Evolutionary conservation across 2,888 invertebrate species (phyloP).

Genomic region (Adineta ricciae): DNA sequence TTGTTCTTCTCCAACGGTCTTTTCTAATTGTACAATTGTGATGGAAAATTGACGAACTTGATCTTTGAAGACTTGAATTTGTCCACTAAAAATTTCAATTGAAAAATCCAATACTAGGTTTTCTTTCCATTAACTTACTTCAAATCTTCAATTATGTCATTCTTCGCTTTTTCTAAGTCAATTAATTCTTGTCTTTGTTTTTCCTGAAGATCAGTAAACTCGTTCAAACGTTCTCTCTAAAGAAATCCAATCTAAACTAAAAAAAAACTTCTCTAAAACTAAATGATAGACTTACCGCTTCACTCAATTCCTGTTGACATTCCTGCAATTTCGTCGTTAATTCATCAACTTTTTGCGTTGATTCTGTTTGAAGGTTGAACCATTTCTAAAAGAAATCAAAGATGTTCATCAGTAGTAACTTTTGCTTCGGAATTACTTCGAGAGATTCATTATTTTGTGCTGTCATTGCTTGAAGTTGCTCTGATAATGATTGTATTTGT

Average conservation of each 20-base stretch:
- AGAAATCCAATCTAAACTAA: no score
- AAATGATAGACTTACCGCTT: not conserved
- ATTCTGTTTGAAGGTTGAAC: not conserved
- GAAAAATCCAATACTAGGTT: not conserved
- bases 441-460: constrained; percentile 22
- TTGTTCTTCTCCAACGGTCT: constrained; percentile 13
- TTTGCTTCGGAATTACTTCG: constrained; percentile 19
- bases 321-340: constrained; percentile 39
- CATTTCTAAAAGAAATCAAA: not conserved
- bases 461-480: constrained; percentile 14
- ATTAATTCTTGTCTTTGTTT: not conserved
- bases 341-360: not conserved
- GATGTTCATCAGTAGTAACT: not conserved
- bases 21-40: constrained; percentile 48
- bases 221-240: not conserved
- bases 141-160: not conserved
- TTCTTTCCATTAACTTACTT: not conserved
- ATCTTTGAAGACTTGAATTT: constrained; percentile 43
- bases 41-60: constrained; percentile 48
- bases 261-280: no score
- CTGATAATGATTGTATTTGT: not conserved
- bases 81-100: constrained; percentile 37
- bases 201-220: not conserved
- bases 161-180: not conserved
- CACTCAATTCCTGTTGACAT: constrained; percentile 36